Base-by-base conservation (phyloP, 1,140 invertebrate genomes). In the Nymphalis io region DNA sequence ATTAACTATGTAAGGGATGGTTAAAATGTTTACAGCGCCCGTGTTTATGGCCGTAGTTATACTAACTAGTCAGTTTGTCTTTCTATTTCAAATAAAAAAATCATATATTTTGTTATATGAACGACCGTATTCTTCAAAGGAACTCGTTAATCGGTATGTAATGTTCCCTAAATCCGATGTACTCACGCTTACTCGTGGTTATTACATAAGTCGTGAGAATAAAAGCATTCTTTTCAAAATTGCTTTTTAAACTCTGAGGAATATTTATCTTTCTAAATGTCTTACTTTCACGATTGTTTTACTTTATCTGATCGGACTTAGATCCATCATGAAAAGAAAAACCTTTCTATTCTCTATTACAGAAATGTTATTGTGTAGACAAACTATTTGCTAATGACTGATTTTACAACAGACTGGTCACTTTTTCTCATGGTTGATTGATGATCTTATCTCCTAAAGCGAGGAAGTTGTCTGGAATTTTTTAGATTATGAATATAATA, bases 271-370 rank as follows among this genome's bases (percentile, higher is more conserved):
- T 69, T 72, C 11, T 46, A 51, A 46, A 61, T 61, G 23, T 38
- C 42, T 20, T 64, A 70, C 74, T 76, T 61, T 62, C 46, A 60
- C 72, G 60, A 73, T 70, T 76, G 74, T 76, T 67, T 20, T 38
- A 20, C 55, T 40, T 27, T 73, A 76, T 76, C 74, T 44, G 74
- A 76, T 76, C 15, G 46, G 51, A 48, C 51, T 16, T 51, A 48
- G 60, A 55, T 55, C 12, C 60, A 46, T 33, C 46, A 16, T 38
- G 2, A 51, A 60, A 51, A 51, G 46, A n/a, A 51, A 18, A 38
- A 16, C 33, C 42, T 44, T 61, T 51, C 20, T 18, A 63, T 23
- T 63, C 33, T 63, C 27, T 21, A 23, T 33, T 33, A 44, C 23
- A 27, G 60, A 3, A 0, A 48, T 62, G 60, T 27, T 62, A 63